These are phyloP conservation scores for Sussaba pulchella DNA, from an alignment of 2,888 invertebrate species.

Conservation along the genomic window DNA sequence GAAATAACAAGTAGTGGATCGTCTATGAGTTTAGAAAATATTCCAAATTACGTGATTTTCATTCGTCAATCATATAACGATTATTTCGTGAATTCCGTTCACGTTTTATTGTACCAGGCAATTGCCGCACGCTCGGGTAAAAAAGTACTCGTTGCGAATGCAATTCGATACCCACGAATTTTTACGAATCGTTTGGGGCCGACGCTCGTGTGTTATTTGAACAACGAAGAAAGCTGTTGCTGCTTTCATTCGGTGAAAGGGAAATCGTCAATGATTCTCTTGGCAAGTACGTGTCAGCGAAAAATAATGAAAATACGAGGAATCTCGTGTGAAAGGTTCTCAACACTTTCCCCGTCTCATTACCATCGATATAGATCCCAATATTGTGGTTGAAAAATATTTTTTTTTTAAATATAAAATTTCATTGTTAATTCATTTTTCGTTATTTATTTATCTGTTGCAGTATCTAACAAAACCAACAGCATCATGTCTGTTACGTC, in stretches of 20 bases:
- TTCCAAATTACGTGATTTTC: conserved; percentile 26
- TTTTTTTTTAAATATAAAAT: neutral
- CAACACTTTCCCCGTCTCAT: conserved; percentile 11
- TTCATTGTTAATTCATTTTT: conserved; percentile 11
- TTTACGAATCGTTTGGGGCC: neutral
- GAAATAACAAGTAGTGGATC: neutral
- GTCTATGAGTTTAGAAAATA: conserved; percentile 9
- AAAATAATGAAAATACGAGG: conserved; percentile 8
- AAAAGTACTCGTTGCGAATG: conserved; percentile 42
- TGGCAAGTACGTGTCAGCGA: conserved; percentile 70
- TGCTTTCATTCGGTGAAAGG: conserved; percentile 76
- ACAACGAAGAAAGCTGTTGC: conserved; percentile 24
- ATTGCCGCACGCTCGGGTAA: neutral
- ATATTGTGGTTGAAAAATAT: neutral
- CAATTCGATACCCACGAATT: neutral
- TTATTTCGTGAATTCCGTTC: conserved; percentile 32
- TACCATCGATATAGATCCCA: neutral
- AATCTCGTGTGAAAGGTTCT: conserved; percentile 6
- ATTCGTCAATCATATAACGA: conserved; percentile 43
- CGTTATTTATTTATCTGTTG: conserved; percentile 69
- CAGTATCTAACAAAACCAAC: conserved; percentile 74
- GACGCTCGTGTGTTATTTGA: neutral
- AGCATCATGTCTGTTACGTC: conserved; percentile 81
- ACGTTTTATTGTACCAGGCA: neutral
- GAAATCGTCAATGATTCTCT: conserved; percentile 73